These are phyloP conservation scores for Argya squamiceps DNA, from an alignment of 2,797 vertebrate species.

Conservation along the genomic window DNA sequence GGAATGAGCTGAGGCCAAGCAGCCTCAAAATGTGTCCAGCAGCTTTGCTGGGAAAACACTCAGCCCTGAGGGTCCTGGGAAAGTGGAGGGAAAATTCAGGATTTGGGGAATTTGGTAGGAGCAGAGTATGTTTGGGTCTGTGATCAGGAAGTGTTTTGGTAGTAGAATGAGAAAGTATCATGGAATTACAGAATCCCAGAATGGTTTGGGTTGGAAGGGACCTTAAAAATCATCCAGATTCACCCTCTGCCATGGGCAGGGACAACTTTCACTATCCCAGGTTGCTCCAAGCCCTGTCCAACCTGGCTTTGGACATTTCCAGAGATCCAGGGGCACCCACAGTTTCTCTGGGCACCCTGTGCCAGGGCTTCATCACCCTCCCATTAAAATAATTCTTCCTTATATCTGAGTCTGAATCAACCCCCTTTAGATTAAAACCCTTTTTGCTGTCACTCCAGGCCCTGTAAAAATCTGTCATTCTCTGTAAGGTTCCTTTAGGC, in stretches of 20 bases:
- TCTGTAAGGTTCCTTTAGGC: not conserved
- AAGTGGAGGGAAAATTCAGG: not conserved
- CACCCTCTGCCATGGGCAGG: not conserved
- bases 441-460: not conserved
- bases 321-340: not conserved
- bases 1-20: not conserved
- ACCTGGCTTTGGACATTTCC: fast-evolving
- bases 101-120: not conserved
- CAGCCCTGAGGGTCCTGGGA: fast-evolving
- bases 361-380: fast-evolving
- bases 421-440: not conserved
- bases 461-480: not conserved
- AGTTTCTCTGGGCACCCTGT: not conserved
- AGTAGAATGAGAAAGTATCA: fast-evolving
- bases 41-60: not conserved
- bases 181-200: not conserved
- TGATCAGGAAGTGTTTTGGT: not conserved
- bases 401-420: not conserved
- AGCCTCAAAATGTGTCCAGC: not conserved
- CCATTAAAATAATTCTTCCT: not conserved
- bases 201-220: not conserved
- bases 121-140: too few relatives aligned
- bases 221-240: fast-evolving
- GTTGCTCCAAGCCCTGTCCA: fast-evolving
- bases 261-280: not conserved